Evolutionary conservation across 1,140 invertebrate species (phyloP).

Genomic region (Aphelinus certus): DNA sequence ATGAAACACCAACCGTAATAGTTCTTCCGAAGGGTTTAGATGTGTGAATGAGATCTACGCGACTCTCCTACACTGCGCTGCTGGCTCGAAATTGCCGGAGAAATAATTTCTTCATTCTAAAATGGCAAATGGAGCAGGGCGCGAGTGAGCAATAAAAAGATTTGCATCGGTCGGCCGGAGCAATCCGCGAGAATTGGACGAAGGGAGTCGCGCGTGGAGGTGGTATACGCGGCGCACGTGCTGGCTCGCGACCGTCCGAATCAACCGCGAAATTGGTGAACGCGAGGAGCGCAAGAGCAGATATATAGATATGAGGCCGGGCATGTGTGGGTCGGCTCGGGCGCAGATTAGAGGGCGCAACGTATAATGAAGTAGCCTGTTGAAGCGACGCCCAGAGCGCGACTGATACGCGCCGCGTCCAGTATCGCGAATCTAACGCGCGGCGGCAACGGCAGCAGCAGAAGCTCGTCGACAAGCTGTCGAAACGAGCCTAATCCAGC

Average conservation of each 20-base stretch:
- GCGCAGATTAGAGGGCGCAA: constrained; percentile 61
- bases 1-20: too few species aligned
- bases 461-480: constrained; percentile 22
- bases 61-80: too few species aligned
- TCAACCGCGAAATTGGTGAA: neutral
- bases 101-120: too few species aligned
- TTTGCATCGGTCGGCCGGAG: too few species aligned
- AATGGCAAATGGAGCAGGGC: too few species aligned
- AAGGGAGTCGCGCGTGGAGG: too few species aligned
- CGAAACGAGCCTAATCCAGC: constrained; percentile 13
- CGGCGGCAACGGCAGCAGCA: neutral
- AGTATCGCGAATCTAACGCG: neutral
- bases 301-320: neutral
- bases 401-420: neutral
- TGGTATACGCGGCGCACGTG: neutral
- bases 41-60: too few species aligned
- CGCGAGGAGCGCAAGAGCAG: neutral
- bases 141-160: too few species aligned
- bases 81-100: too few species aligned
- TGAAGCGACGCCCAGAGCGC: constrained; percentile 58
- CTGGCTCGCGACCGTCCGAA: neutral
- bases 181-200: too few species aligned
- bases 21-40: too few species aligned
- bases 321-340: constrained; percentile 59
- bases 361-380: constrained; percentile 66